A percentile compares a stretch with the other conserved stretches of the same genome.
Evolutionary conservation across 2,113 vertebrate species (phyloP).

Genomic region (Ornithorhynchus anatinus): DNA sequence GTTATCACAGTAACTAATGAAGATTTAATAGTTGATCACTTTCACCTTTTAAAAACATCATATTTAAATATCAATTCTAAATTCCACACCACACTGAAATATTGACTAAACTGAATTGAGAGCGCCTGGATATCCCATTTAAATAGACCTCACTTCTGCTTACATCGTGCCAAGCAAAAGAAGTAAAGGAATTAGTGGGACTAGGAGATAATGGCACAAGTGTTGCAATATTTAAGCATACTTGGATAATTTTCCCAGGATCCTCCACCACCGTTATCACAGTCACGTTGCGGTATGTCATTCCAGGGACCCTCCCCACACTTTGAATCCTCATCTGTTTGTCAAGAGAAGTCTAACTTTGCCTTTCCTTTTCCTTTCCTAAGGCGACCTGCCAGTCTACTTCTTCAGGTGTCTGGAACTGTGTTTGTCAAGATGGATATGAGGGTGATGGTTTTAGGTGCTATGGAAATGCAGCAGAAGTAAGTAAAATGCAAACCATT

Average conservation of each 20-base stretch:
- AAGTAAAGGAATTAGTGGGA: too few relatives aligned
- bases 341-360: background rate
- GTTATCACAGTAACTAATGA: background rate
- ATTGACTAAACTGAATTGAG: too few relatives aligned
- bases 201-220: too few relatives aligned
- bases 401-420: slow-evolving; percentile 73
- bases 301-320: too few relatives aligned
- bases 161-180: too few relatives aligned
- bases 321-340: background rate
- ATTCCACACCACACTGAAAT: too few relatives aligned
- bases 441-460: slow-evolving; percentile 81
- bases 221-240: too few relatives aligned
- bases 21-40: background rate
- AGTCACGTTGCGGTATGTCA: too few relatives aligned
- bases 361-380: background rate
- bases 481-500: slow-evolving; percentile 55
- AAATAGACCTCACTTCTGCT: too few relatives aligned
- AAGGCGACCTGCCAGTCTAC: slow-evolving; percentile 75
- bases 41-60: background rate
- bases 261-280: too few relatives aligned
- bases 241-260: too few relatives aligned
- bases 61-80: background rate
- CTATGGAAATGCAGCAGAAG: slow-evolving; percentile 81
- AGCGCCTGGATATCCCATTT: too few relatives aligned
- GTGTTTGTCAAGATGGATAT: slow-evolving; percentile 81